phyloP scores from a whole-genome alignment of 2,113 vertebrate species.

The Microtus ochrogaster region DNA sequence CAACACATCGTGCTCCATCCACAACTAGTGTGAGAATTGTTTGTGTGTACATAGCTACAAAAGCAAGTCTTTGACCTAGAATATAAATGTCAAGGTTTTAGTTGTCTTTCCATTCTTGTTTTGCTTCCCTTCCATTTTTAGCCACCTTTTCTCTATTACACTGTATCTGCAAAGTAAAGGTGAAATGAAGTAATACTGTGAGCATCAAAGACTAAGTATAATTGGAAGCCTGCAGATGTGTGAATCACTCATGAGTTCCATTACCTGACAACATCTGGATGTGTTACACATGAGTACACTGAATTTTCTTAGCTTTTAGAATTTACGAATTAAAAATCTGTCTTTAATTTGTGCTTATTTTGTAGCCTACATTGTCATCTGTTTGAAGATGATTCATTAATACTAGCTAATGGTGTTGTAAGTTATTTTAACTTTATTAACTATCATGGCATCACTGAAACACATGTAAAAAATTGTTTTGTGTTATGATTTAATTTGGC shows the following conservation, averaged over 20 bases:
- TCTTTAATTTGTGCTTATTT: conserved; percentile 49
- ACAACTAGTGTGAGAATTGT: neutral
- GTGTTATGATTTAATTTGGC: conserved; percentile 53
- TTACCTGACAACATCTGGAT: conserved; percentile 57
- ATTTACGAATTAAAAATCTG: conserved; percentile 53
- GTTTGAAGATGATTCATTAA: conserved; percentile 46
- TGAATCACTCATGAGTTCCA: conserved; percentile 40
- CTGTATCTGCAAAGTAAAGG: conserved; percentile 20
- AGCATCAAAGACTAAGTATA: neutral
- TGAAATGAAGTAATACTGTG: conserved; percentile 43
- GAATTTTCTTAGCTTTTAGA: conserved; percentile 40
- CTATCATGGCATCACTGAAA: conserved; percentile 52
- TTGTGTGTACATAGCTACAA: neutral
- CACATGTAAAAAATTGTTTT: neutral
- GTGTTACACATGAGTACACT: conserved; percentile 43
- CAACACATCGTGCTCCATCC: neutral
- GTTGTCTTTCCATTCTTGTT: neutral
- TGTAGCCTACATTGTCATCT: neutral
- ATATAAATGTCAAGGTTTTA: neutral
- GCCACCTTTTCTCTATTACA: conserved; percentile 49
- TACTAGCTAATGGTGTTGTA: conserved; percentile 52
- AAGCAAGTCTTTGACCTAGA: neutral
- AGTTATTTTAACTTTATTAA: conserved; percentile 50
- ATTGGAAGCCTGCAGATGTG: neutral
- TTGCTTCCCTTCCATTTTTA: neutral